These are phyloP conservation scores for Gymnocypris eckloni DNA, from an alignment of 2,797 vertebrate species.

Conservation along the genomic window DNA sequence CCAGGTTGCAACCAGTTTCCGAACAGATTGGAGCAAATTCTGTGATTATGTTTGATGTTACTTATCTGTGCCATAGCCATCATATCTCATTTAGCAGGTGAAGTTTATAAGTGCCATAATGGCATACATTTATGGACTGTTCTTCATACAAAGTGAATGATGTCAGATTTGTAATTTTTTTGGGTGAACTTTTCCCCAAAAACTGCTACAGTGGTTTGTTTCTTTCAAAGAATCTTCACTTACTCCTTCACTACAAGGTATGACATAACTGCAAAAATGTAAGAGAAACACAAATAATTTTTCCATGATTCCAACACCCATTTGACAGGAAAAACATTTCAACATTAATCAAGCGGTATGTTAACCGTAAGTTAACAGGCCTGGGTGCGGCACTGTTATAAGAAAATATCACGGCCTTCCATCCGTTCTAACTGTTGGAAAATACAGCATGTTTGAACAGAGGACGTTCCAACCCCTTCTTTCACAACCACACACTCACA, in stretches of 20 bases:
- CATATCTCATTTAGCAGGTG: background rate
- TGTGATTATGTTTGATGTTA: background rate
- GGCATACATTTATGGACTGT: background rate
- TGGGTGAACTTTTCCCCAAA: background rate
- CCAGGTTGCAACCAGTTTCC: background rate
- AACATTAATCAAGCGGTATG: conserved; percentile 63
- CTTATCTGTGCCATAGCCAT: background rate
- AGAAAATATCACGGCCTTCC: conserved; percentile 14
- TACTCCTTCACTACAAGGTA: background rate
- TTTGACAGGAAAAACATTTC: conserved; percentile 68
- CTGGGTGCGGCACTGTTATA: conserved; percentile 31
- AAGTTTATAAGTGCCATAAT: background rate
- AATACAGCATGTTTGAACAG: conserved; percentile 68
- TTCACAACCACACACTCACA: conserved; percentile 67
- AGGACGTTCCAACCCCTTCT: conserved; percentile 74
- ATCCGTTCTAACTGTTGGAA: conserved; percentile 58
- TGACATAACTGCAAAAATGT: background rate
- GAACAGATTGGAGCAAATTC: background rate
- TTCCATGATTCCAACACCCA: conserved; percentile 62
- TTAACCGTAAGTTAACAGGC: conserved; percentile 2
- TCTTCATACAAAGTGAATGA: background rate
- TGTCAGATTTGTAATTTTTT: background rate
- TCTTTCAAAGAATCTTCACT: background rate
- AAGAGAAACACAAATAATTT: background rate
- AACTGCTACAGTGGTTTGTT: background rate